These are phyloP conservation scores for Petrolisthes manimaculis DNA, from an alignment of 2,888 invertebrate genomes.

Conservation along the genomic window DNA sequence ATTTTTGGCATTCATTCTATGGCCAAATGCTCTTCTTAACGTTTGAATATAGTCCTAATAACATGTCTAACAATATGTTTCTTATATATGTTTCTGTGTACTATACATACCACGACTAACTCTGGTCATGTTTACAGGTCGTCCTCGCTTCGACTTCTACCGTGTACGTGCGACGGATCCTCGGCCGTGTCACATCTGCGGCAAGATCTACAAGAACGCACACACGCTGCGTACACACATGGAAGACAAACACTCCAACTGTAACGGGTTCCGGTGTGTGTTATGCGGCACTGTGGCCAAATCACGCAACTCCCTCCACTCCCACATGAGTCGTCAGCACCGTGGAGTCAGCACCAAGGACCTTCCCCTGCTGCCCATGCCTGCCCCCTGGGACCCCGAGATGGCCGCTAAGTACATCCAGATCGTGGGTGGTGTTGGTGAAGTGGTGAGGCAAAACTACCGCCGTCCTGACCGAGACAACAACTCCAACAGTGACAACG, in stretches of 20 bases:
- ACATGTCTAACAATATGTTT: background rate
- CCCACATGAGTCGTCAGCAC: constrained; percentile 94
- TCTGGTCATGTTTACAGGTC: constrained; percentile 67
- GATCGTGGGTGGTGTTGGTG: constrained; percentile 65
- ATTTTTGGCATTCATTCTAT: no score
- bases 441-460: constrained; percentile 65
- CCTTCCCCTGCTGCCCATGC: constrained; percentile 91
- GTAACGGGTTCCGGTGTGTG: constrained; percentile 91
- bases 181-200: constrained; percentile 91
- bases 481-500: constrained; percentile 49
- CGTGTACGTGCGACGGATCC: constrained; percentile 92
- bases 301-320: constrained; percentile 90
- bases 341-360: constrained; percentile 94
- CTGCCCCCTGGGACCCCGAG: constrained; percentile 90
- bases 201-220: constrained; percentile 72
- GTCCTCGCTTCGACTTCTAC: constrained; percentile 85
- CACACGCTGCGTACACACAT: constrained; percentile 91
- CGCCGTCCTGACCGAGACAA: constrained; percentile 61
- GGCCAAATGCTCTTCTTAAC: no score
- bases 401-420: constrained; percentile 74
- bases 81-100: background rate
- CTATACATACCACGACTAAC: background rate
- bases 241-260: constrained; percentile 93
- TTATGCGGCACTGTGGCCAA: constrained; percentile 93
- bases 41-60: background rate